phyloP scores from a whole-genome alignment of 37 sponge, comb jelly and placozoan species.

The Geodia barretti region DNA sequence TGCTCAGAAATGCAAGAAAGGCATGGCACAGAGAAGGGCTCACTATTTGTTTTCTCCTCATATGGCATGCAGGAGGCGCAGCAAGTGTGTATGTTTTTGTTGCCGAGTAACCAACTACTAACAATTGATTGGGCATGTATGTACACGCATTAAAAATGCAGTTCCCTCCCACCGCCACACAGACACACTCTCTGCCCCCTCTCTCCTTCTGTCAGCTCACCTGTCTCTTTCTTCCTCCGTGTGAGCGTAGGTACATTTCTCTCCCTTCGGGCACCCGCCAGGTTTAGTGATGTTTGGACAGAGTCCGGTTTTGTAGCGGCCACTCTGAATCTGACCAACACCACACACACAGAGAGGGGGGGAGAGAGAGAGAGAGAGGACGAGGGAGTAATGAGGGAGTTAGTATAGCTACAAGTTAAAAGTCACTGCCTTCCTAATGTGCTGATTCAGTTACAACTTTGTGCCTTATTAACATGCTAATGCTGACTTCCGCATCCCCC shows the following conservation, averaged over 20 bases:
- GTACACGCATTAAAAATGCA: background rate
- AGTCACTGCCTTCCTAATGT: too few species aligned
- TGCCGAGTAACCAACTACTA: too few species aligned
- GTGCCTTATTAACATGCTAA: too few species aligned
- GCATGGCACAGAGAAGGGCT: too few species aligned
- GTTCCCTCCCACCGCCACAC: too few species aligned
- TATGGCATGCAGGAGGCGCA: too few species aligned
- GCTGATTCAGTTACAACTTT: too few species aligned
- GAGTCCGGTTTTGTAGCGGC: constrained; percentile 87
- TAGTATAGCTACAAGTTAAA: background rate
- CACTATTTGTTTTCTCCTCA: too few species aligned
- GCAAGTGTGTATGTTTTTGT: too few species aligned
- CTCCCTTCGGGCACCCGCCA: constrained; percentile 81
- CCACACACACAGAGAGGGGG: background rate
- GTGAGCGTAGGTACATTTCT: constrained; percentile 91
- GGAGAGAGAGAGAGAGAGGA: background rate
- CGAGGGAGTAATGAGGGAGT: background rate
- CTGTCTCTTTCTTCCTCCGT: constrained; percentile 79
- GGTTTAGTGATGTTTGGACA: constrained; percentile 76
- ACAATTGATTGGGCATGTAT: background rate
- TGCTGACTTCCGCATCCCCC: too few species aligned
- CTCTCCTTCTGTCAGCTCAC: background rate
- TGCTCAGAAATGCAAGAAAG: too few species aligned
- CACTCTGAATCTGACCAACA: constrained; percentile 47
- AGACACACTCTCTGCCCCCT: background rate